phyloP scores from a whole-genome alignment of 2,797 vertebrate genomes.

The Enteromius unitaeniatus region DNA sequence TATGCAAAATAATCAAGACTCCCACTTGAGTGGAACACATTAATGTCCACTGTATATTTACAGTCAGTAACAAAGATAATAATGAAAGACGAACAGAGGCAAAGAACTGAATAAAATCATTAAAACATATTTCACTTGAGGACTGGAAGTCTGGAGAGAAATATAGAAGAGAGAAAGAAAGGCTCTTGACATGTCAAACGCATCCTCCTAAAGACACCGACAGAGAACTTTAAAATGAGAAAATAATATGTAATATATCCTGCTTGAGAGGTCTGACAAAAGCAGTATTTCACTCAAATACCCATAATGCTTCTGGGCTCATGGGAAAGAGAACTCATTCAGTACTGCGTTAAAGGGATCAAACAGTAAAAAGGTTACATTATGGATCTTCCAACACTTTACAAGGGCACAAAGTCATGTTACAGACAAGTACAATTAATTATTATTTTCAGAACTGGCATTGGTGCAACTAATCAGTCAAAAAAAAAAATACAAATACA shows the following conservation, averaged over 20 bases:
- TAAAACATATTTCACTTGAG: conserved; percentile 13
- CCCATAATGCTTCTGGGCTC: conserved; percentile 40
- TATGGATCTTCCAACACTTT: not conserved
- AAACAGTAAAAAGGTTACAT: conserved; percentile 15
- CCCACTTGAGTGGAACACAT: not conserved
- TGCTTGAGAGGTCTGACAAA: conserved; percentile 21
- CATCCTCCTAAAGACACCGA: conserved; percentile 22
- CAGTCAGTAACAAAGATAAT: not conserved
- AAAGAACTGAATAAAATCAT: not conserved
- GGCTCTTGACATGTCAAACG: conserved; percentile 36
- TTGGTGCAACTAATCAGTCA: not conserved
- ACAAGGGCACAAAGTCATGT: not conserved
- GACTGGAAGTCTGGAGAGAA: not conserved
- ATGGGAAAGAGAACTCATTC: conserved; percentile 13
- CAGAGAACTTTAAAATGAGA: conserved; percentile 9
- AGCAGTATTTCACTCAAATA: conserved; percentile 41
- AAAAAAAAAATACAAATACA: not conserved
- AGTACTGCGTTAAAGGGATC: not conserved
- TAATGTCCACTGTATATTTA: not conserved
- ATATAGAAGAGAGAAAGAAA: not conserved
- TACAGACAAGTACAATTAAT: not conserved
- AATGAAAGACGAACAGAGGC: not conserved
- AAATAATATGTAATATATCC: conserved; percentile 21
- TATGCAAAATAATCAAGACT: not conserved
- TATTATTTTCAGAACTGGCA: not conserved